Conservation (phyloP, 2,113 vertebrate species). For the Uria lomvia region DNA sequence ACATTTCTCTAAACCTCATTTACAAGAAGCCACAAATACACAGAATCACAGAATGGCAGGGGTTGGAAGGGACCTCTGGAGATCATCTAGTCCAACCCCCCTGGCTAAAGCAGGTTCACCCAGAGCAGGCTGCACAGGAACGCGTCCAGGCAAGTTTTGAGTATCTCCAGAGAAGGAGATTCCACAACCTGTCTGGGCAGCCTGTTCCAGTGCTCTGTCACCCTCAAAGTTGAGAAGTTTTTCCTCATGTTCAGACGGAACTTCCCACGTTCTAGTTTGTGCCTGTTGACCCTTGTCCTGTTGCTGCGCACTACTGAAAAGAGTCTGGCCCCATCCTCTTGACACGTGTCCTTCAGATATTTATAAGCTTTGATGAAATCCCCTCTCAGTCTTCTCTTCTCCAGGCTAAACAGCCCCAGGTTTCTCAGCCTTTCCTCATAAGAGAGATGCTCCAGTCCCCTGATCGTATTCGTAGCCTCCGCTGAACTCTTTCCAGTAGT, state of each 20-base stretch:
- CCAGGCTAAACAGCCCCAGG: not conserved
- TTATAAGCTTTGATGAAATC: not conserved
- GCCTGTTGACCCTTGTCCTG: not conserved
- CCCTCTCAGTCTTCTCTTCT: not conserved
- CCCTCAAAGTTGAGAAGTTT: not conserved
- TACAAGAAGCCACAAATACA: not conserved
- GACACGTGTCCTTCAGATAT: not conserved
- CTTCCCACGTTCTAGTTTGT: not conserved
- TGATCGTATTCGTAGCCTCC: not conserved
- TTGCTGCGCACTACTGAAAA: not conserved
- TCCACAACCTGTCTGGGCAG: not conserved
- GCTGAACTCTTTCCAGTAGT: not conserved
- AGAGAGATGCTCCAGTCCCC: not conserved
- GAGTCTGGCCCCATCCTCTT: not conserved
- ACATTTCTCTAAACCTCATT: not conserved
- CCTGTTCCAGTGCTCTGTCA: not conserved
- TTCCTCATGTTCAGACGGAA: not conserved
- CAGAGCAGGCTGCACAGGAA: not conserved
- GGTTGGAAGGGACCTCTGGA: not conserved
- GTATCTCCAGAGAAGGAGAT: not conserved
- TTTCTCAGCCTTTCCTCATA: not conserved
- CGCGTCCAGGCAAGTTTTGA: not conserved
- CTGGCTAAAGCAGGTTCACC: not conserved
- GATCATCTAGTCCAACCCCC: not conserved
- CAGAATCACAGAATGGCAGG: not conserved